A percentile compares a stretch with the other conserved stretches of the same genome.
Conservation (phyloP, 2,113 vertebrate species). For the Mandrillus leucophaeus region DNA sequence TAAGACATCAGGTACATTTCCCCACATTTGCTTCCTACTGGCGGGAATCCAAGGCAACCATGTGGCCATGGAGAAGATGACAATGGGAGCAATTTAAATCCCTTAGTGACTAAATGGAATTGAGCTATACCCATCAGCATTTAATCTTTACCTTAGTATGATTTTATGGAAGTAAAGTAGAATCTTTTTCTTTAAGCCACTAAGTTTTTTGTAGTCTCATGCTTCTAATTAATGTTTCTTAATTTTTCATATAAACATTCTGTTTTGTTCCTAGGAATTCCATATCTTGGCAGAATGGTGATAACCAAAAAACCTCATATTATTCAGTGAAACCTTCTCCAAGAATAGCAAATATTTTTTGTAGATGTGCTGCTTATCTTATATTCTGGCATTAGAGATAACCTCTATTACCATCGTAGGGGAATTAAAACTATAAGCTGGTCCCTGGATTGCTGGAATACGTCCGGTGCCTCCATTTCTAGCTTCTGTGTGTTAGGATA, state of each 20-base stretch:
- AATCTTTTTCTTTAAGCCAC: not conserved
- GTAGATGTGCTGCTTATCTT: not conserved
- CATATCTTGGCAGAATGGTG: not conserved
- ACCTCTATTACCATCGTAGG: not conserved
- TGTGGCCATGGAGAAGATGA: not conserved
- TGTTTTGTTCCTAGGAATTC: not conserved
- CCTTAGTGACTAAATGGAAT: not conserved
- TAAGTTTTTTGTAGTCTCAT: not conserved
- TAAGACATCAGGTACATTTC: not conserved
- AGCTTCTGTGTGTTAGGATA: not conserved
- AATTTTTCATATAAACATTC: not conserved
- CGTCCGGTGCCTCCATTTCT: not conserved
- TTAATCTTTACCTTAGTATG: not conserved
- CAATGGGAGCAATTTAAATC: not conserved
- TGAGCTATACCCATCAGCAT: not conserved
- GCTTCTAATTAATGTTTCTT: not conserved
- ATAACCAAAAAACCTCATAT: not conserved
- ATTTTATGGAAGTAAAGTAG: not conserved
- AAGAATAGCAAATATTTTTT: not conserved
- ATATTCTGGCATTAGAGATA: not conserved
- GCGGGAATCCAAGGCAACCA: not conserved
- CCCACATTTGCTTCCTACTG: not conserved
- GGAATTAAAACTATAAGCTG: not conserved
- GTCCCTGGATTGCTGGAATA: not conserved
- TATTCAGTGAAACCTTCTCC: not conserved